Conservation (phyloP, 1,140 invertebrate genomes). For the Oedothorax gibbosus region DNA sequence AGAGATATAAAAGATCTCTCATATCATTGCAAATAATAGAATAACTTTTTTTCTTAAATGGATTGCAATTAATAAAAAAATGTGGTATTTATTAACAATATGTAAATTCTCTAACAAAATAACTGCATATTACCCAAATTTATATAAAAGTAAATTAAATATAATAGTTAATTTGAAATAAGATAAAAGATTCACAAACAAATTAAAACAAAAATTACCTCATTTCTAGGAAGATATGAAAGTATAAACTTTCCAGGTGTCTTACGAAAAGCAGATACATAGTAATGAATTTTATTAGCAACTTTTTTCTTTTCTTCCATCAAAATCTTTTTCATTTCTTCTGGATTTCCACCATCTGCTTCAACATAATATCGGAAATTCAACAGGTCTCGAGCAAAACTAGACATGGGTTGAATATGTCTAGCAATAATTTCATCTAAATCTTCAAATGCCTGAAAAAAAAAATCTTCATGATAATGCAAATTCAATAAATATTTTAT, state of each 20-base stretch:
- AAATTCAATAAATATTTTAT: background rate
- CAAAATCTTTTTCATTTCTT: conserved; percentile 88
- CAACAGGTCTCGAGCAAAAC: conserved; percentile 88
- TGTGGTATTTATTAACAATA: too few species aligned
- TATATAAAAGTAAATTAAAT: background rate
- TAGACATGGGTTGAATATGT: conserved; percentile 95
- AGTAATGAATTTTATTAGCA: conserved; percentile 89
- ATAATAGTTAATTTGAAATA: background rate
- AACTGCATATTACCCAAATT: too few species aligned
- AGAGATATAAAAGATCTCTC: too few species aligned
- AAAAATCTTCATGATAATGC: conserved; percentile 65
- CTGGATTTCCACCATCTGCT: conserved; percentile 69
- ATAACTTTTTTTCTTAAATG: too few species aligned
- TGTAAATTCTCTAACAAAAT: too few species aligned
- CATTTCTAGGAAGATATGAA: conserved; percentile 89
- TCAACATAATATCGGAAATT: conserved; percentile 78
- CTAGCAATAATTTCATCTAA: conserved; percentile 98
- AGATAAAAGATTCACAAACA: background rate
- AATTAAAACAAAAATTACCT: conserved; percentile 64
- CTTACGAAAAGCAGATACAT: conserved; percentile 86
- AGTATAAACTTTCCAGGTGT: conserved; percentile 96
- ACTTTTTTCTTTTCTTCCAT: conserved; percentile 88
- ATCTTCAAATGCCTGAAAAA: conserved; percentile 89
- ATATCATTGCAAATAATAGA: too few species aligned
- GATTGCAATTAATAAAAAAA: too few species aligned